Evolutionary conservation across 2,797 vertebrate genomes (phyloP).

Genomic region (Gadopsis bispinosus): DNA sequence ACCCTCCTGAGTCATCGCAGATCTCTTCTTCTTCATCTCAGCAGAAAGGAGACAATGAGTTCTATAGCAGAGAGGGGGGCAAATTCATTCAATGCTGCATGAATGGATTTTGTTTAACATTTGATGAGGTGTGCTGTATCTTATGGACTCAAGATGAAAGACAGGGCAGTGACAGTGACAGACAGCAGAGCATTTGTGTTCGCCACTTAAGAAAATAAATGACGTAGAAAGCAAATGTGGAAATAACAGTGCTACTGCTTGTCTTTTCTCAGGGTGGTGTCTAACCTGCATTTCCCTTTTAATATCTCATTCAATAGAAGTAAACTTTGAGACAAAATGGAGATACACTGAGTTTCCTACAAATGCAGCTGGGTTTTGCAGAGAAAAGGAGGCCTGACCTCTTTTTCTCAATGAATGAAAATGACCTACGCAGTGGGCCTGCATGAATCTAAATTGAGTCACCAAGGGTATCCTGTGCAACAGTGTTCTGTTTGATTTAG

Average conservation of each 20-base stretch:
- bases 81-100: conserved; percentile 8
- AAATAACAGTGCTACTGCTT: conserved; percentile 12
- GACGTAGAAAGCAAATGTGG: conserved; percentile 4
- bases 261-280: neutral
- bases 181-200: conserved; percentile 46
- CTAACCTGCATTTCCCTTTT: conserved; percentile 39
- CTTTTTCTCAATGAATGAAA: conserved; percentile 75
- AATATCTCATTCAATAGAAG: conserved; percentile 21
- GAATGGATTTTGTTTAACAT: conserved; percentile 50
- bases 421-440: conserved; percentile 67
- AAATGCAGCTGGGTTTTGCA: conserved; percentile 45
- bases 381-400: conserved; percentile 66
- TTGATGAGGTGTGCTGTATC: conserved; percentile 21
- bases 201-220: conserved; percentile 46
- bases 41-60: conserved; percentile 3
- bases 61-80: conserved; percentile 7
- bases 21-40: conserved; percentile 11
- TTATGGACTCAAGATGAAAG: conserved; percentile 41
- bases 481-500: conserved; percentile 70
- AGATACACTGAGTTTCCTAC: conserved; percentile 47
- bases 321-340: conserved; percentile 52
- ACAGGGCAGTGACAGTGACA: conserved; percentile 35
- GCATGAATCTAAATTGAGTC: conserved; percentile 69
- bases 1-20: conserved; percentile 18
- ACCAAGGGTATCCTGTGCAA: conserved; percentile 67